Conservation (phyloP, 2,797 vertebrate species). For the Apogon hyalosoma region DNA sequence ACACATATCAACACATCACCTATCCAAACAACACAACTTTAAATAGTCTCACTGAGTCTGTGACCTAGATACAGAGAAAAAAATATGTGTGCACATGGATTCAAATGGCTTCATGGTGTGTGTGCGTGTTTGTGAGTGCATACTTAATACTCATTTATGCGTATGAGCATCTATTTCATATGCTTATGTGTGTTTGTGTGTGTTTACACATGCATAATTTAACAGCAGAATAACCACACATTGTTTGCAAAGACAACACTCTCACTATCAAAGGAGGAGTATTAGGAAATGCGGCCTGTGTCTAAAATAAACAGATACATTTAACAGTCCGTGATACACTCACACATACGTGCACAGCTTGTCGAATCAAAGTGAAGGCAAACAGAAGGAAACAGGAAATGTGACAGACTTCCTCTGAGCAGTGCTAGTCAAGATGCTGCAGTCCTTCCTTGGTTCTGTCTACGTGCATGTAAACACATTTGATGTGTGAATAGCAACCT, state of each 20-base stretch:
- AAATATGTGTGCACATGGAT: constrained; percentile 26
- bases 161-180: neutral
- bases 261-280: constrained; percentile 33
- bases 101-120: constrained; percentile 9
- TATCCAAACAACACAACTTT: constrained; percentile 44
- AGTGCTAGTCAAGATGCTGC: constrained; percentile 17
- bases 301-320: constrained; percentile 32
- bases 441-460: constrained; percentile 6
- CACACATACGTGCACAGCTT: neutral
- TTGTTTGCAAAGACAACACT: constrained; percentile 39
- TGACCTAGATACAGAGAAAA: constrained; percentile 49
- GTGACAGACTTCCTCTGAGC: constrained; percentile 53
- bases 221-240: constrained; percentile 50
- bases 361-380: constrained; percentile 34
- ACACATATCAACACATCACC: constrained; percentile 24
- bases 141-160: constrained; percentile 15
- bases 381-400: constrained; percentile 61
- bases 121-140: constrained; percentile 5
- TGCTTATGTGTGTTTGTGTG: constrained; percentile 10
- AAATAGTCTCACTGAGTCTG: constrained; percentile 57
- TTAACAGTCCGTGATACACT: constrained; percentile 30
- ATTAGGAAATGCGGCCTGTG: constrained; percentile 24
- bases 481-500: too few relatives aligned
- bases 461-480: constrained; percentile 18
- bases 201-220: constrained; percentile 59